phyloP scores from a whole-genome alignment of 2,113 vertebrate species.

The Leptobrachium ailaonicum region DNA sequence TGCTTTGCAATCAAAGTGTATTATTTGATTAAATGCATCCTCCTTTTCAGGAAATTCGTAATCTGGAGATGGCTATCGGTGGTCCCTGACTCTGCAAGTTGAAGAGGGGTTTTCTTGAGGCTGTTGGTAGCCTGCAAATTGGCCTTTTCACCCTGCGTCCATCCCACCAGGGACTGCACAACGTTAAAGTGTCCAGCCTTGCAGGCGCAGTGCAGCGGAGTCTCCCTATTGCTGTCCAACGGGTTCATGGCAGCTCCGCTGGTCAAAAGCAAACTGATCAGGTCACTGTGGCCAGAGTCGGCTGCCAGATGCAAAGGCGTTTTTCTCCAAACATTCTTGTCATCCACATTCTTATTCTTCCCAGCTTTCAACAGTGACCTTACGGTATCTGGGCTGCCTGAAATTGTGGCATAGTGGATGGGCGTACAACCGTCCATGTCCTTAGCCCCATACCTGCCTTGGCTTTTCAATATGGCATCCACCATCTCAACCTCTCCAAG shows the following conservation, averaged over 20 bases:
- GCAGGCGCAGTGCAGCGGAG: constrained; percentile 71
- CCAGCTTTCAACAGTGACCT: constrained; percentile 57
- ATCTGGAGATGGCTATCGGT: constrained; percentile 63
- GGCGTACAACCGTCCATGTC: constrained; percentile 76
- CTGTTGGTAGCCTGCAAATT: constrained; percentile 66
- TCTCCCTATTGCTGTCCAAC: constrained; percentile 71
- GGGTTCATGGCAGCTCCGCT: constrained; percentile 65
- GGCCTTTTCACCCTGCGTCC: constrained; percentile 60
- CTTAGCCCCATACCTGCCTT: constrained; percentile 64
- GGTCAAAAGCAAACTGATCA: constrained; percentile 62
- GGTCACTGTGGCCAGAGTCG: constrained; percentile 59
- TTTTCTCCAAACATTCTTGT: constrained; percentile 74
- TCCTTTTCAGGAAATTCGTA: constrained; percentile 67
- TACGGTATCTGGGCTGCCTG: constrained; percentile 56
- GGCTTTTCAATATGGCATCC: constrained; percentile 59
- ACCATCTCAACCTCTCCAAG: constrained; percentile 55
- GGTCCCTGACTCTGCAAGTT: constrained; percentile 62
- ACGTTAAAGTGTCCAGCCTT: constrained; percentile 59
- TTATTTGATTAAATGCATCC: constrained; percentile 74
- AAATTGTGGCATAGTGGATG: constrained; percentile 65
- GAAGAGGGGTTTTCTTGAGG: constrained; percentile 70
- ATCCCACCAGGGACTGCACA: constrained; percentile 61
- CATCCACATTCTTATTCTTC: constrained; percentile 66
- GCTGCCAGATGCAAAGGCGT: constrained; percentile 67
- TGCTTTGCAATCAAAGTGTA: not conserved